phyloP scores from a whole-genome alignment of 2,797 vertebrate genomes.

The Gallirallus australis region DNA sequence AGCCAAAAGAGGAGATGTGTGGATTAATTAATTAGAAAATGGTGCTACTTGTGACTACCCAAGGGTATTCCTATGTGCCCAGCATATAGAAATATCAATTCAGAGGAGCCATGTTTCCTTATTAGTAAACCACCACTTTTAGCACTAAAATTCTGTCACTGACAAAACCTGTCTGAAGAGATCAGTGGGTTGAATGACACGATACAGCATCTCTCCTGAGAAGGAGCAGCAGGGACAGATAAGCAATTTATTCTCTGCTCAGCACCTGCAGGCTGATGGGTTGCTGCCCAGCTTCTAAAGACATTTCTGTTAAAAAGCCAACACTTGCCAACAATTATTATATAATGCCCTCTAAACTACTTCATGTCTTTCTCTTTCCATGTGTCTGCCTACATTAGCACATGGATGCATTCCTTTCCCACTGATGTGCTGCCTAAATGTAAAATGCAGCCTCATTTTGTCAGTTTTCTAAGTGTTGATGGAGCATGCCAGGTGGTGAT shows the following conservation, averaged over 20 bases:
- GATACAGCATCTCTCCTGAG: constrained; percentile 13
- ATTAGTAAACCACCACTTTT: not conserved
- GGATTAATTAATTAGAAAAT: constrained; percentile 73
- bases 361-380: not conserved
- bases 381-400: constrained; percentile 19
- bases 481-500: not conserved
- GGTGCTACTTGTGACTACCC: constrained; percentile 33
- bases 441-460: not conserved
- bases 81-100: not conserved
- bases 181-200: constrained; percentile 48
- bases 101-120: not conserved
- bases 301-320: constrained; percentile 44
- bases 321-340: constrained; percentile 50
- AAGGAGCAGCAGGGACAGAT: constrained; percentile 28
- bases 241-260: not conserved
- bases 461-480: not conserved
- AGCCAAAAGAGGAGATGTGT: constrained; percentile 4
- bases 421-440: not conserved
- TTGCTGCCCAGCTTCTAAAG: constrained; percentile 31
- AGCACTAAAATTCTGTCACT: not conserved
- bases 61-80: constrained; percentile 15
- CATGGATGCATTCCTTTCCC: not conserved
- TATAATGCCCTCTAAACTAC: constrained; percentile 25
- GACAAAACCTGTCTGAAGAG: constrained; percentile 39
- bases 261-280: constrained; percentile 42